Base-by-base conservation (phyloP, 2,797 vertebrate species). In the Notolabrus celidotus region DNA sequence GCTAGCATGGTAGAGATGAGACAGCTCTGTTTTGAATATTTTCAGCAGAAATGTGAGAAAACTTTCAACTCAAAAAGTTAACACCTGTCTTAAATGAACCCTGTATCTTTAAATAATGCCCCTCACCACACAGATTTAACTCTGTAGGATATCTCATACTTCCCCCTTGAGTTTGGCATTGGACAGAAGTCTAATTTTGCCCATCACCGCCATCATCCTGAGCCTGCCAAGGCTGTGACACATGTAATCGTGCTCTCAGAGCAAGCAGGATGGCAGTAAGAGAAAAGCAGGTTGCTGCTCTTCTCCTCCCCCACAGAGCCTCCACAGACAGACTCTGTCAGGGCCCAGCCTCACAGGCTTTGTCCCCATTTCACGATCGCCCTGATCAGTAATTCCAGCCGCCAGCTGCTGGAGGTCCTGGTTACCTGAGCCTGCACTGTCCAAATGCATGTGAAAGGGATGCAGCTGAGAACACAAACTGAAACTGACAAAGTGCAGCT, bases 311-410 rank as follows among this genome's bases (percentile, higher is more conserved):
- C 83, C 77, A 66, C 74, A 64, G 83, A 76, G 79, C 70, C 62
- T 0, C 33, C 42, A 64, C 66, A 79, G 86, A 90, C 82, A 78
- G 79, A 47, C 43, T 60, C 80, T 90, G 84, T 92, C 92, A 90
- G 57, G 54, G n/a, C 64, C 29, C 22, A 36, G 62, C 58, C 71
- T 56, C 64, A 31, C 8, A 49, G 61, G 67, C 88, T 90, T 92
- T 89, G 88, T 90, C 88, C 83, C 73, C 22, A 39, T 71, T 68
- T 78, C 68, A 80, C 71, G 80, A 23, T 84, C 77, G 71, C 71
- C 71, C 57, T 74, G 77, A 82, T 77, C 80, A 59, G 94, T 94
- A 94, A 94, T 92, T 93, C 91, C 90, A 93, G 86, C 84, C 75
- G 52, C 77, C 55, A 25, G 57, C 71, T 60, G 63, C 74, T 29